Percentiles rank a stretch among this genome's conserved stretches.
phyloP scores from a whole-genome alignment of 2,888 invertebrate species.

The Sphaeridia pumilis region DNA sequence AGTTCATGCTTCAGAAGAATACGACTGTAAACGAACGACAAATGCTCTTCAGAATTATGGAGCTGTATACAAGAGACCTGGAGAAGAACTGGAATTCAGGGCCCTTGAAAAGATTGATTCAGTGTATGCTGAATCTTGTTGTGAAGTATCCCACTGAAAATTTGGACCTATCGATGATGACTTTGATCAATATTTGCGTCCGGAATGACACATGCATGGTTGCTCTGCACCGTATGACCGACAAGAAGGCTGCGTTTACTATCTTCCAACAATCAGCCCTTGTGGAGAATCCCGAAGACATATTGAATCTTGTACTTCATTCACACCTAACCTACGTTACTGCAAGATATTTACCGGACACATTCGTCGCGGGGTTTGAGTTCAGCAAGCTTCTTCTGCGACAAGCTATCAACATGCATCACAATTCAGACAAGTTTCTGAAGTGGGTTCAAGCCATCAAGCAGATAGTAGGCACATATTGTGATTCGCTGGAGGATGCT shows the following conservation, averaged over 20 bases:
- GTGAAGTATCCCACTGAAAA: background rate
- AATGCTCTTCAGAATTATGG: background rate
- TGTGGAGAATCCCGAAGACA: background rate
- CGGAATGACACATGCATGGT: constrained; percentile 7
- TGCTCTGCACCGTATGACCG: background rate
- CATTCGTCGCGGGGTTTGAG: constrained; percentile 4
- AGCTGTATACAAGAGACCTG: constrained; percentile 3
- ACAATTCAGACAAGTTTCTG: background rate
- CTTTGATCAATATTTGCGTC: constrained; percentile 8
- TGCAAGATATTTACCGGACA: constrained; percentile 4
- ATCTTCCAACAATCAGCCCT: background rate
- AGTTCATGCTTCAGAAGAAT: background rate
- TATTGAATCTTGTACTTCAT: background rate
- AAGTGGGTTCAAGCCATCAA: background rate
- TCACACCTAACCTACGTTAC: constrained; percentile 4
- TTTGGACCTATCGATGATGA: background rate
- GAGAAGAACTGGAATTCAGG: constrained; percentile 1
- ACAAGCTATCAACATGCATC: background rate
- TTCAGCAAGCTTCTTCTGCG: background rate
- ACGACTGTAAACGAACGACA: background rate
- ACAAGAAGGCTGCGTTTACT: constrained; percentile 9
- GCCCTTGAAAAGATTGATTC: background rate
- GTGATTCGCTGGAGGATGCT: background rate
- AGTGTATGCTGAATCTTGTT: background rate
- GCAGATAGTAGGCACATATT: constrained; percentile 6